Evolutionary conservation across 2,797 vertebrate species (phyloP), one percentile per base, ranked within the genome.

Genomic region (Anas georgica): DNA sequence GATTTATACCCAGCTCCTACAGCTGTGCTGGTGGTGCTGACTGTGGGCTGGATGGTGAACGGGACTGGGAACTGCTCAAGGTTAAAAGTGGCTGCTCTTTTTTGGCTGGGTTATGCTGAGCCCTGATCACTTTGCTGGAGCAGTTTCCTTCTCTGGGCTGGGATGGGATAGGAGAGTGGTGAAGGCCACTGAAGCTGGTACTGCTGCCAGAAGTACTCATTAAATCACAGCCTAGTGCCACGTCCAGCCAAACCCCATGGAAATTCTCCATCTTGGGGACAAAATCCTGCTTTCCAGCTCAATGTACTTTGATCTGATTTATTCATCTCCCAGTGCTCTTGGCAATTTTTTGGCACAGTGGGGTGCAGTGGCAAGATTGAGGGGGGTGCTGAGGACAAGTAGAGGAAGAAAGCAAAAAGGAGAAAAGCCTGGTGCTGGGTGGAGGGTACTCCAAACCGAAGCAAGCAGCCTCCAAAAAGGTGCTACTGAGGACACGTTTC

Each of bases 141-240:
- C 79, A 88, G 60, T 64, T 90, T 93, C 69, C 69, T 91, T 91
- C 73, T 63, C 1, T 1, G 43, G 45, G 21, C 45, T 46, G 48
- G 0, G 1, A 18, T 85, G 90, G n/a, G 22, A 70, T 56, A 91
- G 39, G 59, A 94, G n/a, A 48, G 59, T 18, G 22, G 56, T 83
- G 83, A 95, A 94, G 93, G 86, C 88, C 88, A 70, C 43, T 95
- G 67, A 56, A 79, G n/a, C 67, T 74, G 69, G 29, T 67, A 26
- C 46, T 76, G 59, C 74, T 94, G 88, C 91, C 94, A 96, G 91
- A 94, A 90, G 56, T 41, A 77, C 41, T 86, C 83, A 33, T 29
- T 79, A 81, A 88, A 82, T 88, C 67, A 37, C 86, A 90, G 79
- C 60, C 76, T 43, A 78, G 66, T 68, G 85, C 45, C 39, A 77